A percentile compares a stretch with the other conserved stretches of the same genome.
Conservation (phyloP, 1,140 invertebrate genomes). For the Drosophila neocordata region DNA sequence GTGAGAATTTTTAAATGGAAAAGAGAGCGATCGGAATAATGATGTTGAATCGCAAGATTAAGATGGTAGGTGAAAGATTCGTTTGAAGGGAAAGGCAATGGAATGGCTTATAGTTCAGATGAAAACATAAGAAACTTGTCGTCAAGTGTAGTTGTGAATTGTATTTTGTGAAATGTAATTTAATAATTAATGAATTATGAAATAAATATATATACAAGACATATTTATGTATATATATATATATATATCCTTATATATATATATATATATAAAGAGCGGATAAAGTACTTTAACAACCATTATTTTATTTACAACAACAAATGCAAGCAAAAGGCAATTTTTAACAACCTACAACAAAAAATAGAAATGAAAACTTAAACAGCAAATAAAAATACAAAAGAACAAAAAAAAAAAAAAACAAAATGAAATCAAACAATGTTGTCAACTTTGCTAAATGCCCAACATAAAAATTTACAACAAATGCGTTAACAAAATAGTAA, state of each 20-base stretch:
- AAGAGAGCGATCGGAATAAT: constrained; percentile 8
- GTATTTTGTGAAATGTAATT: constrained; percentile 83
- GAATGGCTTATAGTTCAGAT: constrained; percentile 56
- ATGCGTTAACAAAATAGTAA: constrained; percentile 53
- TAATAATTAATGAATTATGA: constrained; percentile 64
- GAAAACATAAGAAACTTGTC: constrained; percentile 63
- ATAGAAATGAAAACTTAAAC: neutral
- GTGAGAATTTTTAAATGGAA: constrained; percentile 54
- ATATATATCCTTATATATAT: constrained; percentile 26
- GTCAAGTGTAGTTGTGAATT: constrained; percentile 82
- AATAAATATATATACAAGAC: constrained; percentile 76
- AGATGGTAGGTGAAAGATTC: constrained; percentile 5
- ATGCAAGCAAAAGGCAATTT: constrained; percentile 48
- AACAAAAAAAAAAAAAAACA: constrained; percentile 25
- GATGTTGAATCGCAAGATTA: constrained; percentile 26
- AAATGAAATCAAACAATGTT: constrained; percentile 47
- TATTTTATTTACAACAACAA: constrained; percentile 70
- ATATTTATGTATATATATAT: constrained; percentile 63
- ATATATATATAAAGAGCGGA: constrained; percentile 43
- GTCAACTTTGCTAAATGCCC: constrained; percentile 56
- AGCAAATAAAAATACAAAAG: neutral
- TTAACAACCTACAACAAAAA: constrained; percentile 30
- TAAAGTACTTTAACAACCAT: constrained; percentile 67
- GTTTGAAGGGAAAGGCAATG: constrained; percentile 43
- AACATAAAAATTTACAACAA: constrained; percentile 40